Evolutionary conservation across 2,113 vertebrate genomes (phyloP), one percentile per base, ranked within the genome.

Genomic region (Trichechus manatus): DNA sequence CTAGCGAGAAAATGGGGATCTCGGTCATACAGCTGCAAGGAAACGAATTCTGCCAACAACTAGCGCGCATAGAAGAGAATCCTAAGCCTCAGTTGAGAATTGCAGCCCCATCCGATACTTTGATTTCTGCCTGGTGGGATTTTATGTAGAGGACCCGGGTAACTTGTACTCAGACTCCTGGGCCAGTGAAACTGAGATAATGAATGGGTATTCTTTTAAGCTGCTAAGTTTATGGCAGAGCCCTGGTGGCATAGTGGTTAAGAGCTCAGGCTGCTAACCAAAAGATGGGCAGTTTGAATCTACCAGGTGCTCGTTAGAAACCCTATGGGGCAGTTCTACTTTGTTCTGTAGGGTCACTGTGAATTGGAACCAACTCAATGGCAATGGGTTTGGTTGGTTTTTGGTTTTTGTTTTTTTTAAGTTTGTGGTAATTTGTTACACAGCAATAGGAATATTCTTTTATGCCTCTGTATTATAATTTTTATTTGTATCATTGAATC

Each of bases 61-160:
- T 63, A 89, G 13, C 74, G 50, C 91, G 20, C 39, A 59, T 80
- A 5, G n/a, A 84, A 92, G 50, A 89, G 53, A 29, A 74, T 66
- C 53, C 44, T 70, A 42, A 91, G 66, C 31, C n/a, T 96, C 61
- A 86, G 39, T 42, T 95, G 70, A 68, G 25, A 83, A 44, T 42
- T 89, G 42, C 70, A 74, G 27, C 23, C 27, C 23, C 94, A 15
- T 33, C 33, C 42, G 33, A 61, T 36, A 56, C 8, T 27, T 88
- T 88, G n/a, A 25, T 79, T 95, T 94, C 50, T 93, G 23, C 9
- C 11, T 47, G 20, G 19, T 84, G 83, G 85, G 29, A 97, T 84
- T 63, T 39, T 80, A 6, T 64, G 53, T 47, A 42, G 31, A 44
- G 20, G 9, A 56, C 77, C 4, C 7, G 50, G 5, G 53, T 79